These are phyloP conservation scores for Labrus mixtus DNA, from an alignment of 2,113 vertebrate genomes.

Conservation along the genomic window DNA sequence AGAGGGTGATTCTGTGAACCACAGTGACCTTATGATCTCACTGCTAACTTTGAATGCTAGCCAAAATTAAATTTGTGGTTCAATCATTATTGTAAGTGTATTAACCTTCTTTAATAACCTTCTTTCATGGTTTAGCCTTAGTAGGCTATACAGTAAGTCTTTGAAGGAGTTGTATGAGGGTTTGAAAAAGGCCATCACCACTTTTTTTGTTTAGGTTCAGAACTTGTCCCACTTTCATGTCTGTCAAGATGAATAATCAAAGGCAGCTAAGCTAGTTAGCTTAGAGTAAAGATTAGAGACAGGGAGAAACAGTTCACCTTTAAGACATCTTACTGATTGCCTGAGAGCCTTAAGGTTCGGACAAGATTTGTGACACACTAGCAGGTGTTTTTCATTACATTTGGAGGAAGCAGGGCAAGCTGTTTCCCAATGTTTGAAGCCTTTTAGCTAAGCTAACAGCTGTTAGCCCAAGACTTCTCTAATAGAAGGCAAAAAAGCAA, in stretches of 20 bases:
- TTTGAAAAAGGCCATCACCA: no score
- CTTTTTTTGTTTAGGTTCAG: no score
- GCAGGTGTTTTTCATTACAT: not conserved
- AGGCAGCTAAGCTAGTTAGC: no score
- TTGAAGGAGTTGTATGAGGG: no score
- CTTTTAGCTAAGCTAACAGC: not conserved
- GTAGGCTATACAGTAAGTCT: no score
- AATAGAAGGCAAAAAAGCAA: not conserved
- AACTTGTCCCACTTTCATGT: no score
- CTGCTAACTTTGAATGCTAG: conserved; percentile 56
- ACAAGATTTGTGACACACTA: not conserved
- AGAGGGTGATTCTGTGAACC: conserved; percentile 31
- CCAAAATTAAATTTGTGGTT: conserved; percentile 42
- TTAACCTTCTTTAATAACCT: conserved; percentile 5
- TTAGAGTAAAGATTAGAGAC: no score
- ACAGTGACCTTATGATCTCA: conserved; percentile 51
- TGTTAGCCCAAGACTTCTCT: not conserved
- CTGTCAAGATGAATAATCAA: no score
- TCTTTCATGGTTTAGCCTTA: conserved; percentile 15
- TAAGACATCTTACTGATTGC: not conserved
- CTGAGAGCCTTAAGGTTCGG: not conserved
- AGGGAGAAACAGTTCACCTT: not conserved
- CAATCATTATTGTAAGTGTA: conserved; percentile 39
- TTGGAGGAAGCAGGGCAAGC: not conserved
- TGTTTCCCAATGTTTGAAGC: not conserved